phyloP scores from a whole-genome alignment of 1,140 invertebrate genomes.

The Drosophila lacertosa region DNA sequence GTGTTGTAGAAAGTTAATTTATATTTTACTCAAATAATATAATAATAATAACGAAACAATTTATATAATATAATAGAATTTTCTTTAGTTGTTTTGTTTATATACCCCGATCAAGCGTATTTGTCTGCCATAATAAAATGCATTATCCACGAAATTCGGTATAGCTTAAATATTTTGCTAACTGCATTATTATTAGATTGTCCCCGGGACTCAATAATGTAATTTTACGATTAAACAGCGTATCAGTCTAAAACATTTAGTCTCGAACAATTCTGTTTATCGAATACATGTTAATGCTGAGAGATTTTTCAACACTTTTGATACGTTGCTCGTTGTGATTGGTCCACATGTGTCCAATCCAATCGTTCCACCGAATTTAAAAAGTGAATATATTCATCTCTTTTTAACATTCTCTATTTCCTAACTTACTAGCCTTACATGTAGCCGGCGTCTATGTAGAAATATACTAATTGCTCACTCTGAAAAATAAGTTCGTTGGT shows the following conservation, averaged over 20 bases:
- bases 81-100: too few relatives aligned
- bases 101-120: too few relatives aligned
- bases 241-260: neutral
- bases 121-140: too few relatives aligned
- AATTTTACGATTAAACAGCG: neutral
- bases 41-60: too few relatives aligned
- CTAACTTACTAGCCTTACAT: neutral
- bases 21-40: too few relatives aligned
- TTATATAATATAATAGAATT: too few relatives aligned
- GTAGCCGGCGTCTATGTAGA: conserved; percentile 31
- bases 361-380: conserved; percentile 53
- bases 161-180: too few relatives aligned
- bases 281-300: neutral
- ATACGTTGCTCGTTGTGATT: conserved; percentile 40
- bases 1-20: too few relatives aligned
- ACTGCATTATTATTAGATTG: too few relatives aligned
- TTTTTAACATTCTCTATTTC: conserved; percentile 14
- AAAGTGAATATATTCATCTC: conserved; percentile 22
- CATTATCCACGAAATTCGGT: too few relatives aligned
- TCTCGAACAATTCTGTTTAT: neutral
- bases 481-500: conserved; percentile 25
- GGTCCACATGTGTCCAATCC: conserved; percentile 65
- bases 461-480: conserved; percentile 33
- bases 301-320: conserved; percentile 30
- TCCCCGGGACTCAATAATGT: too few relatives aligned